These are phyloP conservation scores for Pampus argenteus DNA, from an alignment of 2,797 vertebrate species.

Conservation along the genomic window DNA sequence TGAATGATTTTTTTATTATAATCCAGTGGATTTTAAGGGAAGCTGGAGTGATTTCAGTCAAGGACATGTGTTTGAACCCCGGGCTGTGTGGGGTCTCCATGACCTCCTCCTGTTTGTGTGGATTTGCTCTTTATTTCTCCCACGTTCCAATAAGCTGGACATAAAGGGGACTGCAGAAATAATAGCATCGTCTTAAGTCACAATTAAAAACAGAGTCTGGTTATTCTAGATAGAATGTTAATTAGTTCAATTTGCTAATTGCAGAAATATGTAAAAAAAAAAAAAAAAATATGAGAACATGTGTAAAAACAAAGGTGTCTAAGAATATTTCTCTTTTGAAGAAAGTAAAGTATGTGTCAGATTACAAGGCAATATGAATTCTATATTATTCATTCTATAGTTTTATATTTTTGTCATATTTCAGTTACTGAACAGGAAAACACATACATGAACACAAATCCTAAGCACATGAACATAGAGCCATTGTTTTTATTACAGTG, in stretches of 20 bases:
- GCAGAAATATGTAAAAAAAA: too few species aligned
- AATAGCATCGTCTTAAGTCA: background rate
- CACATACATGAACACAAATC: too few species aligned
- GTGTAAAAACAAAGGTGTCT: too few species aligned
- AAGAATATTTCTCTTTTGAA: too few species aligned
- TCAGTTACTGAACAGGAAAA: too few species aligned
- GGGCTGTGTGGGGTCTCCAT: background rate
- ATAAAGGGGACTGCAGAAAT: background rate
- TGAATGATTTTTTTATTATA: slow-evolving; percentile 9
- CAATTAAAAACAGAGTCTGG: background rate
- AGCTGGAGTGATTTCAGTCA: background rate
- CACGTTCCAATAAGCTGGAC: slow-evolving; percentile 1
- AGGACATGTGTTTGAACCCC: background rate
- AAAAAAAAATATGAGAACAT: too few species aligned
- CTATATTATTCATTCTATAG: too few species aligned
- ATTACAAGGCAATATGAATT: too few species aligned
- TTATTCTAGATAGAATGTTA: background rate
- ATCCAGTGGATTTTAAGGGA: background rate
- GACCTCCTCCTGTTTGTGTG: background rate
- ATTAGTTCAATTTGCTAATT: slow-evolving; percentile 9
- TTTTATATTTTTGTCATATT: too few species aligned
- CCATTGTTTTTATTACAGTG: too few species aligned
- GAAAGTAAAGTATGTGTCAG: too few species aligned
- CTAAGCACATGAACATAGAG: too few species aligned
- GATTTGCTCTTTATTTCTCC: background rate